Conservation (phyloP, 2,113 vertebrate species). For the Oncorhynchus gorbuscha region DNA sequence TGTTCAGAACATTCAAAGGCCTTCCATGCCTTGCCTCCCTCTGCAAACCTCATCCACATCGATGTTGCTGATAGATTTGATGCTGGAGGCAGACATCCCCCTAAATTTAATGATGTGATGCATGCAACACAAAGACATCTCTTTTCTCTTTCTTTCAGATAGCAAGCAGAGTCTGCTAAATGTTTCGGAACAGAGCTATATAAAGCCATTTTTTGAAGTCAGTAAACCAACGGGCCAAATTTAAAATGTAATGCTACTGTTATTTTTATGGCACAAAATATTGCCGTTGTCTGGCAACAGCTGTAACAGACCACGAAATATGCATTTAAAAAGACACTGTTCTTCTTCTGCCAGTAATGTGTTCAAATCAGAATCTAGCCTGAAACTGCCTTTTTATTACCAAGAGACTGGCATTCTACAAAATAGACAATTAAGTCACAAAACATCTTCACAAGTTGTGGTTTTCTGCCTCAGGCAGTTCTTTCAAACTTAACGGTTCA, state of each 20-base stretch:
- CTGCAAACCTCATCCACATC: background rate
- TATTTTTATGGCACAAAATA: slow-evolving; percentile 24
- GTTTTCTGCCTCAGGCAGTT: background rate
- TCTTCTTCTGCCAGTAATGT: background rate
- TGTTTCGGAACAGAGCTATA: slow-evolving; percentile 27
- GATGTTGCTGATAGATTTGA: background rate
- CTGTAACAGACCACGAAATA: background rate
- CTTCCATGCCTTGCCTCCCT: background rate
- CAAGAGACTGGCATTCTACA: background rate
- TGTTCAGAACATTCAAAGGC: slow-evolving; percentile 2
- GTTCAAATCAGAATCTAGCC: background rate
- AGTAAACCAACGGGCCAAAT: slow-evolving; percentile 15
- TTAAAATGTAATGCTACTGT: slow-evolving; percentile 6
- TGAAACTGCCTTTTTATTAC: background rate
- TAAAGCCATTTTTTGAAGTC: slow-evolving; percentile 16
- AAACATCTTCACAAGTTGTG: background rate
- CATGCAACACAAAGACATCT: background rate
- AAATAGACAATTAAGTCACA: background rate
- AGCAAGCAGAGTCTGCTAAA: slow-evolving; percentile 8
- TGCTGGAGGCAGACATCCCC: background rate
- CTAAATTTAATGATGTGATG: no score
- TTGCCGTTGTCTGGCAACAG: slow-evolving; percentile 23
- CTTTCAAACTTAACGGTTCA: background rate
- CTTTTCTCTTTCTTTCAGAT: background rate
- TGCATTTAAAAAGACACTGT: slow-evolving; percentile 3